Conservation (phyloP, 1,140 invertebrate species). For the Zaprionus lachaisei region DNA sequence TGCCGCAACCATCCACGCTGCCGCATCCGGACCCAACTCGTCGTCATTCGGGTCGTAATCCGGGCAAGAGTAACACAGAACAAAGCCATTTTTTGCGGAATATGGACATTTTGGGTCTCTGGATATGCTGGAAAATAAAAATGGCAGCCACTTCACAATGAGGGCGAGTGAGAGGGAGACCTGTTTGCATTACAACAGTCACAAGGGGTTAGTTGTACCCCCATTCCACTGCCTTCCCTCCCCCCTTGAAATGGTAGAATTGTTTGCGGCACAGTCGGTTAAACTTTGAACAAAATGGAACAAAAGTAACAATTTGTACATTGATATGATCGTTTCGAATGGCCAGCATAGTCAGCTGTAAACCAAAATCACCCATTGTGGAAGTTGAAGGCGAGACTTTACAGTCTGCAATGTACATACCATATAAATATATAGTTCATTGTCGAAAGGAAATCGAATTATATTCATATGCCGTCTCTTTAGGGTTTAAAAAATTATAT, state of each 20-base stretch:
- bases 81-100: constrained; percentile 72
- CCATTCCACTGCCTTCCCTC: neutral
- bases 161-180: neutral
- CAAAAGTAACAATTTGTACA: constrained; percentile 34
- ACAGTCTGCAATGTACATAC: neutral
- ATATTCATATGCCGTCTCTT: neutral
- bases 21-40: constrained; percentile 20
- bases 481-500: neutral
- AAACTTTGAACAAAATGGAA: constrained; percentile 50
- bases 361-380: constrained; percentile 1
- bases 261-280: constrained; percentile 61
- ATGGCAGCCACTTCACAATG: constrained; percentile 48
- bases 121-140: constrained; percentile 54
- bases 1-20: constrained; percentile 51
- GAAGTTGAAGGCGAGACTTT: neutral
- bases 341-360: neutral
- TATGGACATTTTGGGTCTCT: constrained; percentile 64
- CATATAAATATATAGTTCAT: neutral
- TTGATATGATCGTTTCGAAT: constrained; percentile 8
- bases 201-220: constrained; percentile 22
- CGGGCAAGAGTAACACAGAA: constrained; percentile 46
- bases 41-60: constrained; percentile 3
- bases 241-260: constrained; percentile 23
- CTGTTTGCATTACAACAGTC: constrained; percentile 46
- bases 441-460: neutral